Conservation (phyloP, 2,797 vertebrate genomes). For the Ammospiza maritima region DNA sequence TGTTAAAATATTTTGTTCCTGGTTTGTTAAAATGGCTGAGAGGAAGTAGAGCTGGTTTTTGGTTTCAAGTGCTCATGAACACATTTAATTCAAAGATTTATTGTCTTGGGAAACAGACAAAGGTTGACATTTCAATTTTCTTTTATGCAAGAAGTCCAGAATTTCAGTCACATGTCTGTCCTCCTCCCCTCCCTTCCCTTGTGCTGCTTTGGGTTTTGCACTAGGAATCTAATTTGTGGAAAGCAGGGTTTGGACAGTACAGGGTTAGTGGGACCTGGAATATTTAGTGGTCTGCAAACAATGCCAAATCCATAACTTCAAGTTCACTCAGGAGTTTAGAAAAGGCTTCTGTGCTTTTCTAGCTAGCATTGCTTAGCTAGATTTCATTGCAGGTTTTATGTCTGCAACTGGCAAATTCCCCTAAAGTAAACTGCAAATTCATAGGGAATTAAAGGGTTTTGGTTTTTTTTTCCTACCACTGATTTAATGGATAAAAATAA, state of each 20-base stretch:
- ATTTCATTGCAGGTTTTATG: neutral
- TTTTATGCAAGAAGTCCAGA: neutral
- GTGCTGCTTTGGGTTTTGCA: neutral
- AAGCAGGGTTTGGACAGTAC: neutral
- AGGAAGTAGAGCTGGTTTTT: neutral
- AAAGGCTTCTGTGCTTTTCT: neutral
- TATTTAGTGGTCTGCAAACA: constrained; percentile 19
- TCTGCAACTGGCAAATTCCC: neutral
- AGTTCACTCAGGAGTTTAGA: neutral
- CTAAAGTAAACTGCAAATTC: constrained; percentile 5
- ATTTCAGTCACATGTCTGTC: neutral
- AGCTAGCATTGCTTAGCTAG: neutral
- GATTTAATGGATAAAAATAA: neutral
- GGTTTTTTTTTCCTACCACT: neutral
- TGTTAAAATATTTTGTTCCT: too few relatives aligned
- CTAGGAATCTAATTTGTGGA: constrained; percentile 2
- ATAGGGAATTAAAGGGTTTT: neutral
- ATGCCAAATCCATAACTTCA: neutral
- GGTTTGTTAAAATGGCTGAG: constrained; percentile 14
- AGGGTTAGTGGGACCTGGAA: neutral
- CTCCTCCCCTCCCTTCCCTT: neutral
- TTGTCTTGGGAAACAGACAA: neutral
- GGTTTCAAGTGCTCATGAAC: neutral
- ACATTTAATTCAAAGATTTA: constrained; percentile 29
- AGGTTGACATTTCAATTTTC: neutral